Conservation (phyloP, 2,888 invertebrate genomes). For the Ptychoptera contaminata region DNA sequence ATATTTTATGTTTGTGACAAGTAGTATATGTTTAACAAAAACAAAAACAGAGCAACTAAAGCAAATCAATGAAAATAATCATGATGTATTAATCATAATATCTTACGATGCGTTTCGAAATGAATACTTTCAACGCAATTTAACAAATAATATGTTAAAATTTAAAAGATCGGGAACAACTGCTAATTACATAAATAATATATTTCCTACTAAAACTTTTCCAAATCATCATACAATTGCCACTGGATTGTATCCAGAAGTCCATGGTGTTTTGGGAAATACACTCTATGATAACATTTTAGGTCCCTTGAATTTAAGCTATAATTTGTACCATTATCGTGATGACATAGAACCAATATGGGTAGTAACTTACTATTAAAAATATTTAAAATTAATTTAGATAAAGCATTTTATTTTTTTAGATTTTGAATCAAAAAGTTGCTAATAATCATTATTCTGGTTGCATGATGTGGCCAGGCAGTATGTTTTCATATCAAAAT, state of each 20-base stretch:
- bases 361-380: slow-evolving; percentile 24
- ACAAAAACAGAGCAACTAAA: no score
- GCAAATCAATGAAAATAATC: no score
- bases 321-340: slow-evolving; percentile 39
- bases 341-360: slow-evolving; percentile 40
- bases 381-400: background rate
- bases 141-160: slow-evolving; percentile 40
- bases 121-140: slow-evolving; percentile 42
- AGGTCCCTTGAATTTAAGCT: slow-evolving; percentile 21
- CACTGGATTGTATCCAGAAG: slow-evolving; percentile 50
- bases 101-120: slow-evolving; percentile 58
- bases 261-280: slow-evolving; percentile 53
- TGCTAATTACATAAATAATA: slow-evolving; percentile 40
- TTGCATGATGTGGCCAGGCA: slow-evolving; percentile 56
- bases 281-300: slow-evolving; percentile 34
- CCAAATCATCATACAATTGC: slow-evolving; percentile 59
- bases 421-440: slow-evolving; percentile 40
- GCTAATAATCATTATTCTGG: slow-evolving; percentile 37
- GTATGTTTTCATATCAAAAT: slow-evolving; percentile 34
- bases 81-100: slow-evolving; percentile 7
- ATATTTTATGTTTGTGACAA: no score
- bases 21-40: no score
- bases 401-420: slow-evolving; percentile 16
- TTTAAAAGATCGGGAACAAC: slow-evolving; percentile 39
- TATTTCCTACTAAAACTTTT: slow-evolving; percentile 55